phyloP scores from a whole-genome alignment of 2,888 invertebrate genomes.

The Eristalis pertinax region DNA sequence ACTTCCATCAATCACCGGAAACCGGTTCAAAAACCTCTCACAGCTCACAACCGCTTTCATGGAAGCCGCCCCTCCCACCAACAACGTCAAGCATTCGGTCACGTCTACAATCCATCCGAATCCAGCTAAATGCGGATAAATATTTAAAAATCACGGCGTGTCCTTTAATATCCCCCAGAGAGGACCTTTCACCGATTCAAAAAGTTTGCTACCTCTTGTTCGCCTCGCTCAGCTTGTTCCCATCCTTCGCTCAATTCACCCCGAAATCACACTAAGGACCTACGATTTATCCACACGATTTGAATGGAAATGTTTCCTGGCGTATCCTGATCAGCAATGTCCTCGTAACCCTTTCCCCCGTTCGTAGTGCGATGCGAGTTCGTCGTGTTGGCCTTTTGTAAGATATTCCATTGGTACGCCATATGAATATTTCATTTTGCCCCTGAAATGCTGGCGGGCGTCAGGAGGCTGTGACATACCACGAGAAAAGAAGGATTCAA shows the following conservation, averaged over 20 bases:
- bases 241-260: neutral
- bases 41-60: too few relatives aligned
- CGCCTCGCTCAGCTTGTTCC: neutral
- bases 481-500: slow-evolving; percentile 45
- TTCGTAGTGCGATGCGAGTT: slow-evolving; percentile 23
- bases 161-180: slow-evolving; percentile 55
- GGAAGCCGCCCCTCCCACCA: neutral
- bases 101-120: neutral
- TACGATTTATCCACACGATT: slow-evolving; percentile 64
- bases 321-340: slow-evolving; percentile 52
- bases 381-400: slow-evolving; percentile 43
- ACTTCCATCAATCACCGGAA: too few relatives aligned
- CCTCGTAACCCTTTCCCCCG: slow-evolving; percentile 39
- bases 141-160: slow-evolving; percentile 59
- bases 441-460: slow-evolving; percentile 6
- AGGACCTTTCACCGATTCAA: slow-evolving; percentile 37
- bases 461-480: neutral
- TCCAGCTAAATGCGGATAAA: slow-evolving; percentile 37
- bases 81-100: neutral
- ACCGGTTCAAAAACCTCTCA: too few relatives aligned
- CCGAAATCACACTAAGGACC: slow-evolving; percentile 42
- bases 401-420: slow-evolving; percentile 61
- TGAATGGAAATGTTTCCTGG: slow-evolving; percentile 63
- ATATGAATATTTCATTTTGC: slow-evolving; percentile 69
- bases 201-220: neutral